Evolutionary conservation across 2,113 vertebrate genomes (phyloP).

Genomic region (Arothron firmamentum): DNA sequence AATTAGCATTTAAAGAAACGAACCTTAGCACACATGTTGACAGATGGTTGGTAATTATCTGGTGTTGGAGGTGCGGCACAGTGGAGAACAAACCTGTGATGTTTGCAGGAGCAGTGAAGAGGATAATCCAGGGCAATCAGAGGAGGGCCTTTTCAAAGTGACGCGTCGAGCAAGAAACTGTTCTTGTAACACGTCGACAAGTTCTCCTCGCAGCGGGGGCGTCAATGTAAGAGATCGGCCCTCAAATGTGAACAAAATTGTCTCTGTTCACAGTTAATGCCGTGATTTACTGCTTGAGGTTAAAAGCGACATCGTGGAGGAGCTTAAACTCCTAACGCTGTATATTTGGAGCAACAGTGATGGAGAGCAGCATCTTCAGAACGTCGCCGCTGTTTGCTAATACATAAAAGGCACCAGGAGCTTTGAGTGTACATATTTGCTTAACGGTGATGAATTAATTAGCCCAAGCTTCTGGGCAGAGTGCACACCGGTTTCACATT

Average conservation of each 20-base stretch:
- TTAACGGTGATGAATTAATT: no score
- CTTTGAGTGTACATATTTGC: no score
- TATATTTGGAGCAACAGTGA: no score
- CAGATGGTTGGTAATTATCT: conserved; percentile 30
- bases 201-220: not conserved
- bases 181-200: conserved; percentile 1
- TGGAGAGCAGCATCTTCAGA: no score
- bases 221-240: conserved; percentile 3
- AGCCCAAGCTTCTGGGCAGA: no score
- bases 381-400: no score
- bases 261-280: no score
- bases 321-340: no score
- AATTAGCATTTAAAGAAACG: conserved; percentile 62
- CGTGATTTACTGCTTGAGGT: no score
- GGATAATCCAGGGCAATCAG: not conserved
- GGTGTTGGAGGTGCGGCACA: not conserved
- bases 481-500: not conserved
- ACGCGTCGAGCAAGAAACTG: conserved; percentile 2
- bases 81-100: conserved; percentile 1
- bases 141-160: conserved; percentile 19
- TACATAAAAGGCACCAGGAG: no score
- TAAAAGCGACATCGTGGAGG: no score
- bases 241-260: not conserved
- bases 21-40: conserved; percentile 26
- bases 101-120: conserved; percentile 8